Evolutionary conservation across 92 coral and sea anemone genomes (phyloP).

Genomic region (Phenganax stokvisi): DNA sequence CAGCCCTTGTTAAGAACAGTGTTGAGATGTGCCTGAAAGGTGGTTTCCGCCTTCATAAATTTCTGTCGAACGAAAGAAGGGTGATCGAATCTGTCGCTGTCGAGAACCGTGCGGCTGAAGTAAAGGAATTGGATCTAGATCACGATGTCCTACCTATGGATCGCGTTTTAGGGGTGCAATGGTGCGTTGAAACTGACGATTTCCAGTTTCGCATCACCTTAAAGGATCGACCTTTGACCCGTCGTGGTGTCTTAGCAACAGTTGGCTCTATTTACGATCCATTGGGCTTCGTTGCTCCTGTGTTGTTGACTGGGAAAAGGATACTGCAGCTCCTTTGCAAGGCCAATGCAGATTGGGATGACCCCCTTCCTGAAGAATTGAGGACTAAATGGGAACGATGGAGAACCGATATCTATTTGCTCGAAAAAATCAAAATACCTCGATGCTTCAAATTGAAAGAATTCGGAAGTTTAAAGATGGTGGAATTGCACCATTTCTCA

Average conservation of each 20-base stretch:
- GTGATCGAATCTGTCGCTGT: neutral
- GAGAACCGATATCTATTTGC: conserved; percentile 25
- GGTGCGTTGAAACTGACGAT: neutral
- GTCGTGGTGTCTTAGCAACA: neutral
- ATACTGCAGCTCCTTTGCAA: no score
- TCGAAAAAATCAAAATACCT: conserved; percentile 29
- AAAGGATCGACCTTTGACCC: conserved; percentile 9
- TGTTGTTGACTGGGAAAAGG: no score
- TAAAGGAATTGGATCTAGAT: conserved; percentile 6
- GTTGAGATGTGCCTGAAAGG: neutral
- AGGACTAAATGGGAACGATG: conserved; percentile 15
- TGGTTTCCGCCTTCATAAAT: conserved; percentile 1
- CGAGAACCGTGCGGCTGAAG: neutral
- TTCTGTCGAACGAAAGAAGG: neutral
- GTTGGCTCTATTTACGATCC: no score
- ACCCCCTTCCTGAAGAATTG: conserved; percentile 19
- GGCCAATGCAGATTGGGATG: conserved; percentile 1
- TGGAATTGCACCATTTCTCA: conserved; percentile 51
- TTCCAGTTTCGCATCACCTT: neutral
- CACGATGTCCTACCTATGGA: conserved; percentile 13
- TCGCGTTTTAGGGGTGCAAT: neutral
- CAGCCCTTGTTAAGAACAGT: neutral
- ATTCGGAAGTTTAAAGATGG: conserved; percentile 36
- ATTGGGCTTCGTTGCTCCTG: no score
- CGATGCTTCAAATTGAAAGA: conserved; percentile 45